A percentile compares a stretch with the other conserved stretches of the same genome.
Conservation (phyloP, 2,797 vertebrate genomes). For the Lophotriccus pileatus region DNA sequence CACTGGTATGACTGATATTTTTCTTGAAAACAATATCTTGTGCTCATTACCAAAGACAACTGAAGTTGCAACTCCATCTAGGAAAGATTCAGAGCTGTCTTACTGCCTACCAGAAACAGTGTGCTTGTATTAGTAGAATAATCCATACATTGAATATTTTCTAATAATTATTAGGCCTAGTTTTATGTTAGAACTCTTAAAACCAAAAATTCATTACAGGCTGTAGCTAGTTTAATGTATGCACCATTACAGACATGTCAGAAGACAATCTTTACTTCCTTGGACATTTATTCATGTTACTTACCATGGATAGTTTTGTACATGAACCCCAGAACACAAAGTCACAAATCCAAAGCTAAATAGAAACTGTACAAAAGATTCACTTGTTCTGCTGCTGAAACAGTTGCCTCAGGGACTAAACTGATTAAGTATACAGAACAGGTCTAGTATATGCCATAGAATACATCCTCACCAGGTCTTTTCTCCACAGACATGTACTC, state of each 20-base stretch:
- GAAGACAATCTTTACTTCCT: background rate
- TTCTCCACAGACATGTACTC: background rate
- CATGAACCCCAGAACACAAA: background rate
- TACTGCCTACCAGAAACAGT: background rate
- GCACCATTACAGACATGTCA: background rate
- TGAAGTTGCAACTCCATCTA: background rate
- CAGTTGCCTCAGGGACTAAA: background rate
- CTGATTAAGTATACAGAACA: background rate
- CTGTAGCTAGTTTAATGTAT: background rate
- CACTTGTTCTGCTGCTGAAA: background rate
- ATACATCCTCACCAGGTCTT: background rate
- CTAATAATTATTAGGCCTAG: background rate
- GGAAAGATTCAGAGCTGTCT: background rate
- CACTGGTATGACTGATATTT: background rate
- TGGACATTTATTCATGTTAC: background rate
- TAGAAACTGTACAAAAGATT: background rate
- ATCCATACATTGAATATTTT: background rate
- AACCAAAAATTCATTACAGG: background rate
- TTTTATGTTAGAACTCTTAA: background rate
- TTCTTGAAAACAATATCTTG: background rate
- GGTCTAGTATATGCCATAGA: background rate
- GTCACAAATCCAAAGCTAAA: background rate
- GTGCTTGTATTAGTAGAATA: background rate
- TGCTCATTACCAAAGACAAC: background rate
- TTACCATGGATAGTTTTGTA: background rate